phyloP scores from a whole-genome alignment of 37 sponge, comb jelly and placozoan species.

The Oopsacas minuta region DNA sequence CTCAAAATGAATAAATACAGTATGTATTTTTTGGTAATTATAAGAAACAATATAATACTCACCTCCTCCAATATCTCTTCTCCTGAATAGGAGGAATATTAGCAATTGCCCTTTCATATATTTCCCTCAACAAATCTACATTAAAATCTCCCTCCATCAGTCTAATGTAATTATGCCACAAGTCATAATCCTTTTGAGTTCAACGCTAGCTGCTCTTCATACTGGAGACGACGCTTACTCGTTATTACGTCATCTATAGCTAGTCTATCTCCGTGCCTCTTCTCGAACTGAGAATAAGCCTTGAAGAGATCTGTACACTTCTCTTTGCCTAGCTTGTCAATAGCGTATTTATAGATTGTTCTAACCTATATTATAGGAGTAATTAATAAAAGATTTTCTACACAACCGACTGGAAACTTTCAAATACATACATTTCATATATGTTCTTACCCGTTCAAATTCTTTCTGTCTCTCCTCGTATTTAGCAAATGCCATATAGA shows the following conservation, averaged over 20 bases:
- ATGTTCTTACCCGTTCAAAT: constrained; percentile 46
- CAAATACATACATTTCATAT: background rate
- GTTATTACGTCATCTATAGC: constrained; percentile 89
- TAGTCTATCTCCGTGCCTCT: constrained; percentile 78
- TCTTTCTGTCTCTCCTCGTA: constrained; percentile 91
- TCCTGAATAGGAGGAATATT: constrained; percentile 82
- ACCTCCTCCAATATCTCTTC: constrained; percentile 78
- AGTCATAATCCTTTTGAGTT: constrained; percentile 91
- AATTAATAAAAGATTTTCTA: background rate
- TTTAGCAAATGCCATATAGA: constrained; percentile 84
- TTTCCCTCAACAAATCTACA: constrained; percentile 64
- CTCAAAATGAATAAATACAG: too few relatives aligned
- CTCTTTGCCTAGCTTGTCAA: constrained; percentile 79
- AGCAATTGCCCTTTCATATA: constrained; percentile 93
- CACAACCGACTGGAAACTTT: background rate
- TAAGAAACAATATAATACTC: too few relatives aligned
- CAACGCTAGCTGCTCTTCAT: constrained; percentile 82
- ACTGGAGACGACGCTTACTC: constrained; percentile 82
- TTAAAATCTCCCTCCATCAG: constrained; percentile 66
- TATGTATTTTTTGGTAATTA: too few relatives aligned
- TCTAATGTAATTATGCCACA: constrained; percentile 91
- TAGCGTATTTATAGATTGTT: constrained; percentile 85
- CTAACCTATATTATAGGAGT: constrained; percentile 22
- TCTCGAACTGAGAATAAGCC: constrained; percentile 84
- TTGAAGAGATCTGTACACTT: constrained; percentile 78